Conservation (phyloP, 2,888 invertebrate genomes). For the Cerastoderma edule region DNA sequence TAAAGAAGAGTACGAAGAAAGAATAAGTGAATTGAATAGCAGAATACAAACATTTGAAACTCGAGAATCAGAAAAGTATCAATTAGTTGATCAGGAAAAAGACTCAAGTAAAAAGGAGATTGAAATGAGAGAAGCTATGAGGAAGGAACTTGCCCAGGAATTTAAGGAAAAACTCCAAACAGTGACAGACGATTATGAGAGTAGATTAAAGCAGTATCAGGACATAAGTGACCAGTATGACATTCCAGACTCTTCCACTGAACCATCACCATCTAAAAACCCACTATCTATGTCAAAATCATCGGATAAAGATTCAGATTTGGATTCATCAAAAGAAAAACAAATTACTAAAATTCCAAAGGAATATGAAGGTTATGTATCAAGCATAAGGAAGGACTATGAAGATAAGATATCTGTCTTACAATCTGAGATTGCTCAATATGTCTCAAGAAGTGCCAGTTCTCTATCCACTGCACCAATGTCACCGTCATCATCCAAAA, state of each 20-base stretch:
- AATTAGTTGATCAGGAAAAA: slow-evolving; percentile 37
- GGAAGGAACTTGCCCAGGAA: slow-evolving; percentile 53
- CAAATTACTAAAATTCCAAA: slow-evolving; percentile 36
- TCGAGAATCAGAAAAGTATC: slow-evolving; percentile 36
- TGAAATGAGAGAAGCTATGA: slow-evolving; percentile 43
- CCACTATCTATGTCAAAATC: slow-evolving; percentile 38
- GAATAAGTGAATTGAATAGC: slow-evolving; percentile 49
- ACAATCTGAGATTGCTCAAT: slow-evolving; percentile 61
- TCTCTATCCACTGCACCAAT: slow-evolving; percentile 4
- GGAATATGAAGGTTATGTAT: slow-evolving; percentile 60
- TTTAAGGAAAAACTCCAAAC: slow-evolving; percentile 57
- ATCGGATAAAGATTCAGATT: slow-evolving; percentile 28
- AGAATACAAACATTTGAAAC: slow-evolving; percentile 49
- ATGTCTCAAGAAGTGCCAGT: slow-evolving; percentile 38
- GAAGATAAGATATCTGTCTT: slow-evolving; percentile 51
- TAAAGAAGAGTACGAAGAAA: slow-evolving; percentile 58
- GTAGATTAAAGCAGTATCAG: slow-evolving; percentile 52
- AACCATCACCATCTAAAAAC: slow-evolving; percentile 24
- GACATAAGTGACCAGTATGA: slow-evolving; percentile 11
- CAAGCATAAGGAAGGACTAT: slow-evolving; percentile 52
- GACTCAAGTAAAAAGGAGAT: slow-evolving; percentile 38
- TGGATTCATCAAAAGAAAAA: slow-evolving; percentile 32
- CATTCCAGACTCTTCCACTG: slow-evolving; percentile 42
- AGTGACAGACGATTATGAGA: slow-evolving; percentile 61
- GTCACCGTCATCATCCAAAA: slow-evolving; percentile 38